Conservation (phyloP, 2,113 vertebrate species). For the Penelope pileata region DNA sequence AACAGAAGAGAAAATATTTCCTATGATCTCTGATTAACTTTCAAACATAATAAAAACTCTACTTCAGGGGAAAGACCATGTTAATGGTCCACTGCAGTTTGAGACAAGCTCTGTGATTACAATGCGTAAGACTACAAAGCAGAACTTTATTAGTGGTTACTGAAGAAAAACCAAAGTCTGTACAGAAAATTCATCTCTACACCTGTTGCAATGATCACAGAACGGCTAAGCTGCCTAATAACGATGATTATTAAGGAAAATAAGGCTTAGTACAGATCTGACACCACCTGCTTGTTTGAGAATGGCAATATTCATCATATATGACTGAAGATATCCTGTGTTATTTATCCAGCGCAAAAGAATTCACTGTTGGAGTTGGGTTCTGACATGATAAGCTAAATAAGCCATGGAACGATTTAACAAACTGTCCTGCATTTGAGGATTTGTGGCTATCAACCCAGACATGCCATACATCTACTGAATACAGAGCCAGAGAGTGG, state of each 20-base stretch:
- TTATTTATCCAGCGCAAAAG: not conserved
- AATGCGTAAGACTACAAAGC: not conserved
- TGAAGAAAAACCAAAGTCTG: not conserved
- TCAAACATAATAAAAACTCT: not conserved
- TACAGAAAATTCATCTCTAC: not conserved
- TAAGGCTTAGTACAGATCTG: not conserved
- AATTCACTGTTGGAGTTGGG: not conserved
- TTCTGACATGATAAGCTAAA: not conserved
- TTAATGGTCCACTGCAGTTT: not conserved
- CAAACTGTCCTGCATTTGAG: not conserved
- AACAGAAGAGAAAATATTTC: not conserved
- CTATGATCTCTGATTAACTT: not conserved
- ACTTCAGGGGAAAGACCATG: not conserved
- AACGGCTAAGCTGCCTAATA: not conserved
- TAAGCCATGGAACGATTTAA: not conserved
- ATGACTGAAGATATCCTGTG: not conserved
- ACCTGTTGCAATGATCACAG: not conserved
- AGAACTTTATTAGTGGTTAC: not conserved
- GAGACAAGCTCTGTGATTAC: not conserved
- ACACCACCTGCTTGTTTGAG: not conserved
- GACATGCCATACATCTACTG: rapidly evolving
- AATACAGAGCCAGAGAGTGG: not conserved
- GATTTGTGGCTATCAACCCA: not conserved
- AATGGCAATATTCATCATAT: not conserved
- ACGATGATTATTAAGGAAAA: not conserved